These are phyloP conservation scores for Euproctis similis DNA, from an alignment of 2,888 invertebrate species.

Conservation along the genomic window DNA sequence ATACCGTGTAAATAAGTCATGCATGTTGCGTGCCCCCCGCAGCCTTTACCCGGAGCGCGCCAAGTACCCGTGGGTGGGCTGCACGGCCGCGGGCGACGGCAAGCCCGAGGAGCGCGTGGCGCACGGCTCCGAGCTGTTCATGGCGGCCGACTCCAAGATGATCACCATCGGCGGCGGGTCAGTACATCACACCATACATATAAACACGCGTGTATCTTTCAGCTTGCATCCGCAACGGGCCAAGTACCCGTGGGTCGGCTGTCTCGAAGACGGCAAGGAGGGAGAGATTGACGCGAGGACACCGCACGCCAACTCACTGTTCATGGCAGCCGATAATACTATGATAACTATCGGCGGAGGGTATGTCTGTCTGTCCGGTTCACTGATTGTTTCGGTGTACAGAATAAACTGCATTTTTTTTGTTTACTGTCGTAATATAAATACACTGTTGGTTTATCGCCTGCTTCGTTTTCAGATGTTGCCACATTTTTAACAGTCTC, in stretches of 20 bases:
- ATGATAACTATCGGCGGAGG: constrained; percentile 97
- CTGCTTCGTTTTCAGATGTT: no score
- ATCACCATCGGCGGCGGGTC: constrained; percentile 98
- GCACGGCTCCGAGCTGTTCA: constrained; percentile 94
- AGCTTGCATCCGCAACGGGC: constrained; percentile 85
- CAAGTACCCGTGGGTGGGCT: constrained; percentile 96
- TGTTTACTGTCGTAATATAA: no score
- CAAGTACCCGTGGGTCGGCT: constrained; percentile 96
- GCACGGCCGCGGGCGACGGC: constrained; percentile 40
- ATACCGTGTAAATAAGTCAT: constrained; percentile 13
- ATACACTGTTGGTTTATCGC: no score
- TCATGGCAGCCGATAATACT: constrained; percentile 94
- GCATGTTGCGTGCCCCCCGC: constrained; percentile 36
- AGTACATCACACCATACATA: constrained; percentile 33
- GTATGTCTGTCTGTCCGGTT: constrained; percentile 73
- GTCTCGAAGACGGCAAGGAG: constrained; percentile 78
- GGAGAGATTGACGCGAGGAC: constrained; percentile 42
- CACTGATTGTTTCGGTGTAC: no score
- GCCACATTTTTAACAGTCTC: no score
- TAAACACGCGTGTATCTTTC: no score
- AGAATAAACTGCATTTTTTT: no score
- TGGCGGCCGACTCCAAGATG: constrained; percentile 96
- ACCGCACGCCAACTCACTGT: constrained; percentile 88
- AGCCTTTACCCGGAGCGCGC: constrained; percentile 89
- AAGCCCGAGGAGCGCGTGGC: constrained; percentile 79